Base-by-base conservation (phyloP, 2,888 invertebrate species). In the Furcula furcula region DNA sequence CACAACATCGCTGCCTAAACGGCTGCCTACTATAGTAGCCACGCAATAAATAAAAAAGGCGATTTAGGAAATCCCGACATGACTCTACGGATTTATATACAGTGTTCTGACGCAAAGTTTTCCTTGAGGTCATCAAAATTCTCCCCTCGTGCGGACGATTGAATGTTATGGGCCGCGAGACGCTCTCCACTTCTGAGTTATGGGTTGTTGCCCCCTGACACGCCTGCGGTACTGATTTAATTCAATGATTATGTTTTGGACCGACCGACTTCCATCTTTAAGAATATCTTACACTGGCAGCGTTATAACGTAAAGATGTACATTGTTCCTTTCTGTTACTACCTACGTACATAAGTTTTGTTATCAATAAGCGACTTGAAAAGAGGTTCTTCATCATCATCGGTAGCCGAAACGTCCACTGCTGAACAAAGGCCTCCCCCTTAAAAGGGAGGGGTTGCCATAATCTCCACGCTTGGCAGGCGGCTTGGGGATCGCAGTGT, bases 21-120 rank as follows among this genome's bases (percentile, higher is more conserved):
- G 78, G 74, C 69, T 67, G 75, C 71, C 72, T 73, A 66, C 67
- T 67, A 67, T 71, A 74, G 63, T 73, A 67, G 75, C 67, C 68
- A 58, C 60, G 79, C 73, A 80, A 84, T 84, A 84, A 85, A 85
- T 85, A 85, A 84, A 84, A 81, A 76, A 72, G 79, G 70, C 79
- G 81, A 85, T 85, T 85, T 82, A 82, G 73, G 69, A 84, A 85
- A 85, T 83, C 83, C 82, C 75, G 66, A 83, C 85, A 81, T 82
- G 84, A 81, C 79, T 83, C 75, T 66, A 54, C 74, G 82, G 83
- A 84, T 84, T 85, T 85, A 85, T 84, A 82, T 80, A 76, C 76
- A 80, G 79, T 83, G 76, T 81, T 76, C 73, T 63, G 74, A 70
- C 70, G 77, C 69, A 79, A 84, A 83, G 65, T 83, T 82, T 83